Evolutionary conservation across 2,797 vertebrate species (phyloP).

Genomic region (Triplophysa yarkandensis): DNA sequence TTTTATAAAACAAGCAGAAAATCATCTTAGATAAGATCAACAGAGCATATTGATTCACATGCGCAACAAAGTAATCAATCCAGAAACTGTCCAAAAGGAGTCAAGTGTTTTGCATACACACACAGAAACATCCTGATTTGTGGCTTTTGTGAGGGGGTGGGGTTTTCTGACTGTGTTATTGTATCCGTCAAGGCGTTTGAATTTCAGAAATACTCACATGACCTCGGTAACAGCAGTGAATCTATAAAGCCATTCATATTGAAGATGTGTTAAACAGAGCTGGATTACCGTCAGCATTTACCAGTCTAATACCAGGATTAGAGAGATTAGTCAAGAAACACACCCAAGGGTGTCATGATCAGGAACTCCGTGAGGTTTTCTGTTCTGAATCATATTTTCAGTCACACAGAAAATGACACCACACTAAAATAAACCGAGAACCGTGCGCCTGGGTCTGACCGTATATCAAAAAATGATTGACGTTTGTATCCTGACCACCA

Average conservation of each 20-base stretch:
- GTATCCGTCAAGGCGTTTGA: conserved; percentile 39
- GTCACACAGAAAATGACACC: conserved; percentile 33
- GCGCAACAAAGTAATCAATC: not conserved
- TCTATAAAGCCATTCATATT: conserved; percentile 41
- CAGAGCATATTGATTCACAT: not conserved
- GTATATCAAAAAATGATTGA: conserved; percentile 36
- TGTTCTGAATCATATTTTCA: conserved; percentile 54
- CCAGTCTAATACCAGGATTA: conserved; percentile 76
- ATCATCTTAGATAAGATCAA: not conserved
- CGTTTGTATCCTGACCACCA: conserved; percentile 55
- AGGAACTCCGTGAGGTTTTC: conserved; percentile 54
- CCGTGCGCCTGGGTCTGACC: conserved; percentile 3
- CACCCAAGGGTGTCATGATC: conserved; percentile 67
- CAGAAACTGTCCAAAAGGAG: not conserved
- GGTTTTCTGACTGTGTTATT: conserved; percentile 18
- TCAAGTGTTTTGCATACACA: not conserved
- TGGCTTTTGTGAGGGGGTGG: not conserved
- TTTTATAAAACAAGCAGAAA: no score
- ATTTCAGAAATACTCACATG: conserved; percentile 17
- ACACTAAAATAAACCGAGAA: conserved; percentile 18
- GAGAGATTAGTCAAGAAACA: conserved; percentile 70
- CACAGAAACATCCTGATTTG: not conserved
- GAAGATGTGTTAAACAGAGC: conserved; percentile 65
- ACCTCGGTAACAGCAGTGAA: conserved; percentile 34
- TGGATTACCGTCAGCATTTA: conserved; percentile 75